These are phyloP conservation scores for Dromiciops gliroides DNA, from an alignment of 2,113 vertebrate genomes.

Conservation along the genomic window DNA sequence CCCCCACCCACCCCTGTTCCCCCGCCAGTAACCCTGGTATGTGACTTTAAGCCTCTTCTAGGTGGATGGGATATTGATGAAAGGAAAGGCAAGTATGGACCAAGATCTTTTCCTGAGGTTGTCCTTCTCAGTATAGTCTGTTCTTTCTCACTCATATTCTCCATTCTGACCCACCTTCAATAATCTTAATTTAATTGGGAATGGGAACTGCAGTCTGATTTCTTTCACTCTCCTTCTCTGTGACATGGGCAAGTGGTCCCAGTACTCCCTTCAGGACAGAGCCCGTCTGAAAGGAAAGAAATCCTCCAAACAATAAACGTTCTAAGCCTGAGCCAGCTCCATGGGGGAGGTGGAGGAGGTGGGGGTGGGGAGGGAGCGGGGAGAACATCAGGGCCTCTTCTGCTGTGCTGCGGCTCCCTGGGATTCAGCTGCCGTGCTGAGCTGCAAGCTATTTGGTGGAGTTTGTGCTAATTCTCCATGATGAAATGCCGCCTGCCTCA, in stretches of 20 bases:
- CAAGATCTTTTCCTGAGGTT: slow-evolving; percentile 47
- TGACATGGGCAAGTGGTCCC: slow-evolving; percentile 51
- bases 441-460: slow-evolving; percentile 54
- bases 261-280: not conserved
- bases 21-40: not conserved
- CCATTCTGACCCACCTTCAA: slow-evolving; percentile 49
- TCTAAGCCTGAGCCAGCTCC: slow-evolving; percentile 43
- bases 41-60: not conserved
- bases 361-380: not conserved
- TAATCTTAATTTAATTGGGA: slow-evolving; percentile 74
- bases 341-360: not conserved
- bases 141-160: not conserved
- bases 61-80: not conserved
- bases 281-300: not conserved
- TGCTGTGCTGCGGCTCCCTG: not conserved
- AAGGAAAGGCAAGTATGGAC: not conserved
- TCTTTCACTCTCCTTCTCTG: slow-evolving; percentile 41
- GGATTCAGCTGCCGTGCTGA: slow-evolving; percentile 70
- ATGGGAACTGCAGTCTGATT: slow-evolving; percentile 53
- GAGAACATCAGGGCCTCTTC: not conserved
- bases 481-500: slow-evolving; percentile 61
- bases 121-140: slow-evolving; percentile 31
- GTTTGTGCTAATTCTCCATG: slow-evolving; percentile 47
- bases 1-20: too few species aligned
- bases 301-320: slow-evolving; percentile 39